Evolutionary conservation across 2,113 vertebrate genomes (phyloP), one percentile per base, ranked within the genome.

Genomic region (Charina bottae): DNA sequence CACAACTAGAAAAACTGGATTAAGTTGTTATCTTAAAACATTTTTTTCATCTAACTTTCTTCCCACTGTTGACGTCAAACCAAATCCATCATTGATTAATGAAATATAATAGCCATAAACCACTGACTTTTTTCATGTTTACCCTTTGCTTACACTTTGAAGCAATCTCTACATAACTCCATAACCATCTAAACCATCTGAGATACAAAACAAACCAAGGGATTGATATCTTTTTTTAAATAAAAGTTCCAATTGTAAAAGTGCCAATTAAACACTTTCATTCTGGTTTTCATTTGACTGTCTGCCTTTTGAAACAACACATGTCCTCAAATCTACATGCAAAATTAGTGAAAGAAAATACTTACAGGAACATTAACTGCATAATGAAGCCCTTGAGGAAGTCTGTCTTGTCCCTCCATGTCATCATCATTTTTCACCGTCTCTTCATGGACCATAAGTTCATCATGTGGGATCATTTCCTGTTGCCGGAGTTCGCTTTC

Each of bases 361-460:
- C 98, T 99, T 98, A 99, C 99, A 96, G 98, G 98, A 96, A 98
- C 97, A 97, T 98, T 99, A 95, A 99, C 98, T 96, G 98, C 98
- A 97, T 98, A 99, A 90, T 98, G 98, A 92, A 99, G 97, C 97
- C 98, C 99, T 97, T 99, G 98, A 95, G 98, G 98, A 96, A 99
- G 98, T 96, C 98, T 98, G 92, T 98, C 98, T 92, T 98, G 98
- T 26, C 98, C 97, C 86, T 98, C 98, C 95, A 98, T 97, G 92
- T 98, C 98, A 89, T 98, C 98, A 90, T 98, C 98, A 93, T 99
- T 99, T 97, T 99, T 99, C 92, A 98, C 98, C n/a, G 98, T 98
- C 95, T 99, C 98, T 97, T 99, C 99, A 92, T 99, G 99, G 97
- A 99, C 99, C 98, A 99, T 99, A 95, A 99, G 98, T 97, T 99